These are phyloP conservation scores for Beroe ovata DNA, from an alignment of 37 sponge, comb jelly and placozoan genomes.

Conservation along the genomic window DNA sequence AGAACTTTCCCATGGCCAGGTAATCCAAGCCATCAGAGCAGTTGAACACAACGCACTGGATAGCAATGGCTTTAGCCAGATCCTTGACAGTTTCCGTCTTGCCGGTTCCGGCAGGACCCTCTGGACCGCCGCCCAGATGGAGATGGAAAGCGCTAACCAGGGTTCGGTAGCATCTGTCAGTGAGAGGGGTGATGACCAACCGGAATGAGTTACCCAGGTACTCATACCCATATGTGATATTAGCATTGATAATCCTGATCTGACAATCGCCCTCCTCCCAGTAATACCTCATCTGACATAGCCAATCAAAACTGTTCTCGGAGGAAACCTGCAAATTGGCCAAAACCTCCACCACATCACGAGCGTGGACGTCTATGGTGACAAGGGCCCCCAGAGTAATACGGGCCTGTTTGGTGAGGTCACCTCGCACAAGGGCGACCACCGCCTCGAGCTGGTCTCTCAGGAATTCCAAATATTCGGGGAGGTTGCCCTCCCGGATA, in stretches of 20 bases:
- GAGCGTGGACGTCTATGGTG: constrained; percentile 94
- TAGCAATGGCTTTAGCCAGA: constrained; percentile 90
- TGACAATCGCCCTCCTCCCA: constrained; percentile 85
- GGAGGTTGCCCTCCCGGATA: constrained; percentile 79
- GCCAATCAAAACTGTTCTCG: constrained; percentile 96
- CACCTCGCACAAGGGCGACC: constrained; percentile 91
- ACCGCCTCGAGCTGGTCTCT: constrained; percentile 79
- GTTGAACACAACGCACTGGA: constrained; percentile 99
- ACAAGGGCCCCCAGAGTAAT: constrained; percentile 96
- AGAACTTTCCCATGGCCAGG: constrained; percentile 98
- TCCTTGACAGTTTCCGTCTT: constrained; percentile 88
- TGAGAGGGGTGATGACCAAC: constrained; percentile 97
- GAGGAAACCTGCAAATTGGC: constrained; percentile 74
- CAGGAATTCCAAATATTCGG: constrained; percentile 79
- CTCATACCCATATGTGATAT: constrained; percentile 91
- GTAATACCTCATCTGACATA: constrained; percentile 96
- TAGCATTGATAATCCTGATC: constrained; percentile 88
- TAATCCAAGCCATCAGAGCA: constrained; percentile 99
- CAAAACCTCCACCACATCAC: constrained; percentile 84
- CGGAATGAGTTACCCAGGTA: constrained; percentile 95
- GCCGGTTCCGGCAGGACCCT: constrained; percentile 98
- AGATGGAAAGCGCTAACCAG: constrained; percentile 97
- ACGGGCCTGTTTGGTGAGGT: constrained; percentile 93
- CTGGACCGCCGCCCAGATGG: constrained; percentile 95
- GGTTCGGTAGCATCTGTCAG: constrained; percentile 99